Evolutionary conservation across 2,888 invertebrate species (phyloP).

Genomic region (Syrista parreyssii): DNA sequence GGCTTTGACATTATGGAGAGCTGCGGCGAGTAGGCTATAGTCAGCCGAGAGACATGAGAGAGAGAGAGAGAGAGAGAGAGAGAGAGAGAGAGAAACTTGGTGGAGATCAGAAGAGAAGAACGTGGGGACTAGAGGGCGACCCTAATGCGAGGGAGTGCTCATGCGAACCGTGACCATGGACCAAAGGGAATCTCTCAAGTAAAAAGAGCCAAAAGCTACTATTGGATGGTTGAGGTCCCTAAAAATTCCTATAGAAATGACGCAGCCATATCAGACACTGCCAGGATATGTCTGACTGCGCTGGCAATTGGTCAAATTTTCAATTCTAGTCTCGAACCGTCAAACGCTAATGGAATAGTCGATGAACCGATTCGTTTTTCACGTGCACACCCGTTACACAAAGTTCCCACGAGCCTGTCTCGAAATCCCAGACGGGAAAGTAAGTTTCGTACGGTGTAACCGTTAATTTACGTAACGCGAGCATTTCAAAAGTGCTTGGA

Average conservation of each 20-base stretch:
- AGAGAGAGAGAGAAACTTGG: slow-evolving; percentile 22
- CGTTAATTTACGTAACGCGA: slow-evolving; percentile 52
- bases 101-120: slow-evolving; percentile 12
- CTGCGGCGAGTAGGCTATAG: slow-evolving; percentile 28
- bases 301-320: neutral
- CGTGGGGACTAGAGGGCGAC: slow-evolving; percentile 30
- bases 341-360: neutral
- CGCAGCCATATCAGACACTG: neutral
- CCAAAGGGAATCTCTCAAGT: slow-evolving; percentile 54
- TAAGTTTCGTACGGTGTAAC: slow-evolving; percentile 49
- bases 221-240: neutral
- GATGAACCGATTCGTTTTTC: neutral
- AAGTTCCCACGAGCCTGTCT: slow-evolving; percentile 18
- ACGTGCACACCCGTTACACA: neutral
- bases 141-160: slow-evolving; percentile 51
- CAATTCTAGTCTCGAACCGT: neutral
- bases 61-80: slow-evolving; percentile 37
- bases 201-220: slow-evolving; percentile 34
- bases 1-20: slow-evolving; percentile 47
- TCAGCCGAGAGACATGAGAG: slow-evolving; percentile 15
- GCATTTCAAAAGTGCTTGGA: slow-evolving; percentile 3
- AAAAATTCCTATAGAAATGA: neutral
- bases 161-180: slow-evolving; percentile 37
- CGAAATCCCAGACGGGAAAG: slow-evolving; percentile 51
- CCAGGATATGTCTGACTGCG: neutral